Evolutionary conservation across 2,113 vertebrate species (phyloP), one percentile per base, ranked within the genome.

Genomic region (Ceyx cyanopectus): DNA sequence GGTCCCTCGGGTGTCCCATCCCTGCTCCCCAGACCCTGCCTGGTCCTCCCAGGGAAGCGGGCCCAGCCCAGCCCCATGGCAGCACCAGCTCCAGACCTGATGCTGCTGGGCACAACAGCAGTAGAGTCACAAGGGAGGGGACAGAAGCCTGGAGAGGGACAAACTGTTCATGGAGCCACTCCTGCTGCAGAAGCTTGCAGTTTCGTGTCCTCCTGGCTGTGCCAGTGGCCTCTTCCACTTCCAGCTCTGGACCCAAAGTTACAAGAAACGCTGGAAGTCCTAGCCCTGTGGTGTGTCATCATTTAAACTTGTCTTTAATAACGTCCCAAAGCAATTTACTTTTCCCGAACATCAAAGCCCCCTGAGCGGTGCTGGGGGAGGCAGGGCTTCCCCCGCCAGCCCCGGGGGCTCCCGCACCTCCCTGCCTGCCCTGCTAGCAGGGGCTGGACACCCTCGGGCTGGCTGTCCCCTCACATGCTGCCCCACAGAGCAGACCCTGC

Each of bases 201-300:
- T 76, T 93, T 60, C 4, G 1, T 37, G 74, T 75, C 78, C 77
- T 84, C 69, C 58, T 12, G n/a, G 41, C 94, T 50, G 24, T 62
- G 81, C 82, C 94, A 81, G 70, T 81, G 87, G 81, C 70, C 43
- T 80, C 84, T 91, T 85, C 66, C 81, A 58, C 62, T 89, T 93
- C 70, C 89, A 93, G 91, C 50, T 80, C 87, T 79, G 94, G 46
- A 66, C 1, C 1, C 34, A 34, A 65, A 90, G 63, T 65, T 82
- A 74, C 40, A 85, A 85, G 87, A 91, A 82, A 66, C 0, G 16
- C 67, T 89, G 87, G 21, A 61, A 92, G 37, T 45, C 79, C 67
- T 84, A 87, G 81, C 67, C 86, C 84, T 81, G 76, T 18, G 81
- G 68, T 86, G 81, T 87, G 81, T 89, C 93, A 87, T 79, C 77